Evolutionary conservation across 2,888 invertebrate genomes (phyloP).

Genomic region (Volucella inflata): DNA sequence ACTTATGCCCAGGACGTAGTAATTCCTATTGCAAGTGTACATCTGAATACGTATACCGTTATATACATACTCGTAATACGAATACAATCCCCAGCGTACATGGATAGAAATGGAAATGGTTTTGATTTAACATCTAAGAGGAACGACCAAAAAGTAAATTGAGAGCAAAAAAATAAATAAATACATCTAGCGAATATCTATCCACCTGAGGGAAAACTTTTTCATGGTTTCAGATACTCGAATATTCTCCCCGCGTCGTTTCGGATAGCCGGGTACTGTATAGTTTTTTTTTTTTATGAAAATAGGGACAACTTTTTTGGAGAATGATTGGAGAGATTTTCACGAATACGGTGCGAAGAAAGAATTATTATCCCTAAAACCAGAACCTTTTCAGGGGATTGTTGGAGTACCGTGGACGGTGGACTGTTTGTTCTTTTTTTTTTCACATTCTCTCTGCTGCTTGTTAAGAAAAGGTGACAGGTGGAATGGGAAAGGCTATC

Average conservation of each 20-base stretch:
- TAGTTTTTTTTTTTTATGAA: conserved; percentile 11
- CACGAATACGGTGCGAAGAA: conserved; percentile 26
- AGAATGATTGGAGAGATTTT: conserved; percentile 40
- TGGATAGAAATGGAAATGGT: conserved; percentile 42
- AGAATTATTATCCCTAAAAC: conserved; percentile 42
- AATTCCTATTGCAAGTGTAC: conserved; percentile 31
- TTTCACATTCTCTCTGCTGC: not conserved
- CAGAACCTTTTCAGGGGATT: not conserved
- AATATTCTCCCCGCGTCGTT: too few relatives aligned
- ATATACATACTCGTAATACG: conserved; percentile 4
- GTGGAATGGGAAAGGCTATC: conserved; percentile 59
- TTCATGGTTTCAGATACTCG: not conserved
- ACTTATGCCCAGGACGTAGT: conserved; percentile 50
- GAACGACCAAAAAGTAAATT: not conserved
- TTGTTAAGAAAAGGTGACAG: conserved; percentile 55
- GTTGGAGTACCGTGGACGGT: not conserved
- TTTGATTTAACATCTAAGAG: conserved; percentile 38
- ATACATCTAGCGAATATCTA: conserved; percentile 13
- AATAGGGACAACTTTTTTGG: conserved; percentile 45
- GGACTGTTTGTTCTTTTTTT: conserved; percentile 2
- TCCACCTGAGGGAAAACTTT: conserved; percentile 1
- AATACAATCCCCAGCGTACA: conserved; percentile 48
- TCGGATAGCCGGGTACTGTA: not conserved
- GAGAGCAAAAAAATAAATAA: not conserved
- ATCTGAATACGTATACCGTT: not conserved